Evolutionary conservation across 2,888 invertebrate species (phyloP).

Genomic region (Tridacna gigas): DNA sequence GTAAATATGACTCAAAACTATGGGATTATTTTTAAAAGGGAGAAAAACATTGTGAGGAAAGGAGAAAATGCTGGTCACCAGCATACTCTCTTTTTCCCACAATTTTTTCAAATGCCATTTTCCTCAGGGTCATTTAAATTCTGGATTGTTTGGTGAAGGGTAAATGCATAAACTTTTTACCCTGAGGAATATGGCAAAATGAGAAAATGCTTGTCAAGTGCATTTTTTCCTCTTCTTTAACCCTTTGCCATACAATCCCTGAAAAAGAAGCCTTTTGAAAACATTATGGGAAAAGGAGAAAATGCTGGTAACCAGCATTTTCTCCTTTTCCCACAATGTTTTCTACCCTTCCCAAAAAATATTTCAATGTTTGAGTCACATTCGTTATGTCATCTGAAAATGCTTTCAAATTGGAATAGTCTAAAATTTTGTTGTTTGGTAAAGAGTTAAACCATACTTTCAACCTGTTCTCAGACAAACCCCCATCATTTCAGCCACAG

Average conservation of each 20-base stretch:
- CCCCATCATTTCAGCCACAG: no score
- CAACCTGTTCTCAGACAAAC: no score
- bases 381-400: neutral
- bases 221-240: neutral
- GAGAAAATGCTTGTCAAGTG: neutral
- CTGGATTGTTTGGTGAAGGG: no score
- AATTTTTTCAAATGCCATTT: no score
- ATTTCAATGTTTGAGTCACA: neutral
- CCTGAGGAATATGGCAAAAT: constrained; percentile 6
- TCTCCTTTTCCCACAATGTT: constrained; percentile 5
- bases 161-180: no score
- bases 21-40: no score
- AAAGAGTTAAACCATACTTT: neutral
- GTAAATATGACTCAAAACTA: no score
- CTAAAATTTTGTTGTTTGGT: neutral
- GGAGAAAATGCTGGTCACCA: no score
- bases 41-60: no score
- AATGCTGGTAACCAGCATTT: constrained; percentile 13
- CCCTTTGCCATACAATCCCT: neutral
- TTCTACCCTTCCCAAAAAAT: neutral
- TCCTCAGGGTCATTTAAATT: no score
- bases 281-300: neutral
- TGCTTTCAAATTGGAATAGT: neutral
- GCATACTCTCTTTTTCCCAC: no score
- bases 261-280: no score